Conservation (phyloP, 2,113 vertebrate genomes). For the Pagrus major region DNA sequence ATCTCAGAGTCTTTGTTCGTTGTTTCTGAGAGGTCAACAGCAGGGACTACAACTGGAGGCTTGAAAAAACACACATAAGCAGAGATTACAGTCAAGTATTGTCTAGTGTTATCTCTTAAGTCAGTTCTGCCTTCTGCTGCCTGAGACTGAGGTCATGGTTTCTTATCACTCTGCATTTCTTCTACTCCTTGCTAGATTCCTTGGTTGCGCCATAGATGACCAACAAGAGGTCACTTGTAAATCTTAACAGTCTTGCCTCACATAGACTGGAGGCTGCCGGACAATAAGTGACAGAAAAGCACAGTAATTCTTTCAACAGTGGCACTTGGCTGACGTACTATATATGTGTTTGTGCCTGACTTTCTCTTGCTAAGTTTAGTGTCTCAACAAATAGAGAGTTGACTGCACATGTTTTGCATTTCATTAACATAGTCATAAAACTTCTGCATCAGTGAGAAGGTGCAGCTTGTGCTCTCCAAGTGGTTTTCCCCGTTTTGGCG, state of each 20-base stretch:
- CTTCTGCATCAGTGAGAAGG: not conserved
- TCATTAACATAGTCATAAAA: not conserved
- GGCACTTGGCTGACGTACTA: constrained; percentile 32
- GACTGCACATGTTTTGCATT: not conserved
- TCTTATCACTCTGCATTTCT: constrained; percentile 38
- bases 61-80: not conserved
- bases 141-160: constrained; percentile 37
- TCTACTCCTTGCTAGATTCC: constrained; percentile 27
- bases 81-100: not conserved
- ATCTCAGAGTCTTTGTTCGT: not conserved
- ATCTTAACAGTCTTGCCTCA: constrained; percentile 65
- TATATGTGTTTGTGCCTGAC: not conserved
- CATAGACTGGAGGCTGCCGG: constrained; percentile 45
- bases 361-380: constrained; percentile 11
- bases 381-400: too few relatives aligned
- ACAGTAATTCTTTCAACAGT: constrained; percentile 52
- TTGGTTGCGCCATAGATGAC: constrained; percentile 23
- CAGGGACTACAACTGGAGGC: not conserved
- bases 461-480: not conserved
- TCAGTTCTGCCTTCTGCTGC: not conserved
- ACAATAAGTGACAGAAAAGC: constrained; percentile 67
- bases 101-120: not conserved
- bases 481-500: not conserved
- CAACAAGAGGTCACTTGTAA: constrained; percentile 76
- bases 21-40: not conserved